Evolutionary conservation across 2,888 invertebrate genomes (phyloP).

Genomic region (Lasioglossum lativentre): DNA sequence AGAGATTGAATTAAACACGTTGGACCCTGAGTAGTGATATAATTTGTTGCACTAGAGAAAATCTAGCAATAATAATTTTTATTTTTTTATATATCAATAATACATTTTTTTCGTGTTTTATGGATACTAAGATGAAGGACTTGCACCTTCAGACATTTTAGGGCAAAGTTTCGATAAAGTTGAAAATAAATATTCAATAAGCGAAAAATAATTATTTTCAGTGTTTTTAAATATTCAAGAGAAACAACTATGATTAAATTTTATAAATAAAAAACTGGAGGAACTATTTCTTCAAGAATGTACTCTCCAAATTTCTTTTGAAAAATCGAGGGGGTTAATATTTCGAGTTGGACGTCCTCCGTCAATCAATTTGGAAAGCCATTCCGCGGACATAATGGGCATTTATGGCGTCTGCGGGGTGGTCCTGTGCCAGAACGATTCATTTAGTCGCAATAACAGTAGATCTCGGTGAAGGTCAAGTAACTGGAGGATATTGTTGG

Average conservation of each 20-base stretch:
- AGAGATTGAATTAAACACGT: not conserved
- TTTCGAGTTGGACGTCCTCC: not conserved
- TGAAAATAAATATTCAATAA: too few species aligned
- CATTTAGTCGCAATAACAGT: slow-evolving; percentile 49
- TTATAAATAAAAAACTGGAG: too few species aligned
- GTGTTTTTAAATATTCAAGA: too few species aligned
- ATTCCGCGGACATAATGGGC: not conserved
- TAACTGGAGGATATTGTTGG: slow-evolving; percentile 42
- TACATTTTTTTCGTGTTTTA: too few species aligned
- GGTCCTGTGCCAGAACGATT: slow-evolving; percentile 36
- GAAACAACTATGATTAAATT: too few species aligned
- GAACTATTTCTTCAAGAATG: too few species aligned
- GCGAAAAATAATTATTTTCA: too few species aligned
- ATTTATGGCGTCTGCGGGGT: not conserved
- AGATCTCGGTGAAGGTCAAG: slow-evolving; percentile 12
- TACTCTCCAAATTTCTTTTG: not conserved
- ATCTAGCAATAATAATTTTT: too few species aligned
- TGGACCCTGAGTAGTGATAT: not conserved
- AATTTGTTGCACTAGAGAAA: not conserved
- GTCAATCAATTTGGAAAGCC: not conserved
- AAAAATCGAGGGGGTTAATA: not conserved
- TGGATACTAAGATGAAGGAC: too few species aligned
- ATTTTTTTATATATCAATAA: too few species aligned
- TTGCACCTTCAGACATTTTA: too few species aligned
- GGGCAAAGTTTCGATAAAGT: too few species aligned